Conservation (phyloP, 2,113 vertebrate species). For the Sinocyclocheilus anshuiensis region DNA sequence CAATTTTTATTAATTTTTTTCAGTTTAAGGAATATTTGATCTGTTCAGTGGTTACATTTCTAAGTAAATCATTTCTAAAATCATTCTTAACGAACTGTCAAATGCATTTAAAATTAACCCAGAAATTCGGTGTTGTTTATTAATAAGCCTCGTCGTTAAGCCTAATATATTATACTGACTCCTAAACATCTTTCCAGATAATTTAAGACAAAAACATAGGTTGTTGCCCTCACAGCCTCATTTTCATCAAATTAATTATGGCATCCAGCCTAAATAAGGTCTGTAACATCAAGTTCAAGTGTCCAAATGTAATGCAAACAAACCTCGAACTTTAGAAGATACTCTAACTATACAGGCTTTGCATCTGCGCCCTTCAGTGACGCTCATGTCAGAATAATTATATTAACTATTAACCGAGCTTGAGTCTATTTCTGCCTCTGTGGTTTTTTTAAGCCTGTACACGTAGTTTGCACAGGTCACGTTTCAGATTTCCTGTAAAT, state of each 20-base stretch:
- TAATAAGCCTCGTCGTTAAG: not conserved
- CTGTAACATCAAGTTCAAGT: not conserved
- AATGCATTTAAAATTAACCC: not conserved
- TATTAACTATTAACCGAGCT: not conserved
- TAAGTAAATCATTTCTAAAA: not conserved
- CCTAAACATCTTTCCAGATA: not conserved
- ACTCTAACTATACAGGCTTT: not conserved
- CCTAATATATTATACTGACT: not conserved
- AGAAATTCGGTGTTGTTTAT: not conserved
- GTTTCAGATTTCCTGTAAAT: not conserved
- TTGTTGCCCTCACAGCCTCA: not conserved
- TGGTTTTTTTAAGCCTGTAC: not conserved
- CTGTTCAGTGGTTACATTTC: not conserved
- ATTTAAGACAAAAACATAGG: not conserved
- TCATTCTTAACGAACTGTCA: not conserved
- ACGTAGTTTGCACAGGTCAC: not conserved
- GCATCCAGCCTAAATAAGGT: not conserved
- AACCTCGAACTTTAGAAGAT: not conserved
- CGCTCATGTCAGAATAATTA: not conserved
- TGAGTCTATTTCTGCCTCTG: not conserved
- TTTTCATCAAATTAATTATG: not conserved
- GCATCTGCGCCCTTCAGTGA: too few relatives aligned
- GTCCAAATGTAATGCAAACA: conserved; percentile 36
- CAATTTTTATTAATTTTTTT: too few relatives aligned
- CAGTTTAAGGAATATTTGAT: too few relatives aligned